A percentile compares a stretch with the other conserved stretches of the same genome.
These are phyloP conservation scores for Scolanthus callimorphus DNA, from an alignment of 92 coral and sea anemone species.

Conservation along the genomic window DNA sequence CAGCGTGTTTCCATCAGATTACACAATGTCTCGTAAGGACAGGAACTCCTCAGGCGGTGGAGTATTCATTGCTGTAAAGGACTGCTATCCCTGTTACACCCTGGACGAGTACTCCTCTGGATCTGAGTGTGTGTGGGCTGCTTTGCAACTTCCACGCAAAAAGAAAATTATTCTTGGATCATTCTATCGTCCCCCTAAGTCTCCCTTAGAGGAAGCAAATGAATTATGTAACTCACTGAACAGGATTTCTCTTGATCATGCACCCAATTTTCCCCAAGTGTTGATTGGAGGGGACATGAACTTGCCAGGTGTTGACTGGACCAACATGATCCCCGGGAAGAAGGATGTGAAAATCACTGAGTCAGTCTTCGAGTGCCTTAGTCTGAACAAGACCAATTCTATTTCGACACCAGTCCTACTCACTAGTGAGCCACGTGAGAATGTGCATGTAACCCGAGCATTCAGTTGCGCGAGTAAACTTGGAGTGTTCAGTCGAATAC, in stretches of 20 bases:
- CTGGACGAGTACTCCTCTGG: conserved; percentile 8
- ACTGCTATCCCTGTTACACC: conserved; percentile 15
- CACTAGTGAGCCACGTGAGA: no score
- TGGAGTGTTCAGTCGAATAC: no score
- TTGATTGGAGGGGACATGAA: no score
- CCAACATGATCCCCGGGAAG: no score
- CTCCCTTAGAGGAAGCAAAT: conserved; percentile 13
- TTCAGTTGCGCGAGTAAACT: no score
- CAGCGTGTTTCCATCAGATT: conserved; percentile 13
- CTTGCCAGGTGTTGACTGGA: conserved; percentile 28
- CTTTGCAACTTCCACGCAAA: conserved; percentile 17
- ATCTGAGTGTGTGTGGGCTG: conserved; percentile 22
- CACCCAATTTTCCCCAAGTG: conserved; percentile 12
- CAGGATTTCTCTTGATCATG: conserved; percentile 8
- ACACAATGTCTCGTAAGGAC: no score
- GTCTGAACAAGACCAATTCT: no score
- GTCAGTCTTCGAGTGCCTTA: no score
- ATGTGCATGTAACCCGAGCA: no score
- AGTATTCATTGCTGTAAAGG: conserved; percentile 23
- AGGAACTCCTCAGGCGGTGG: conserved; percentile 22
- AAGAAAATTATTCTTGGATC: conserved; percentile 20
- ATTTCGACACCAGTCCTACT: no score
- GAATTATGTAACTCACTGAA: conserved; percentile 24
- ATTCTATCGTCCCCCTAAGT: conserved; percentile 12
- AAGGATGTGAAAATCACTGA: no score